Conservation (phyloP, 2,113 vertebrate species). For the Laticauda colubrina region DNA sequence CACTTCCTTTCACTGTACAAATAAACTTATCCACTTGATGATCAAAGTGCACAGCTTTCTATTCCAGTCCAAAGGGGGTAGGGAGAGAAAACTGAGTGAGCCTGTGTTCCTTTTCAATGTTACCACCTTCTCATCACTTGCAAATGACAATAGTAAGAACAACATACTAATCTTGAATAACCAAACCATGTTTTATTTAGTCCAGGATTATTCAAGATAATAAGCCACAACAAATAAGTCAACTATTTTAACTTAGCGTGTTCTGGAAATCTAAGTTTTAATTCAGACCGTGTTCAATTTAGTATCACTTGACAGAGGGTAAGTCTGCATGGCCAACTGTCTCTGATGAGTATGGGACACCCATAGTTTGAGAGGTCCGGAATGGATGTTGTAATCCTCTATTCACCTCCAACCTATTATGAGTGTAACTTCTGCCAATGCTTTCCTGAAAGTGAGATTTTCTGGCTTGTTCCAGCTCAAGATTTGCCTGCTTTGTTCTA, state of each 20-base stretch:
- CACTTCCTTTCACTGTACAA: slow-evolving; percentile 23
- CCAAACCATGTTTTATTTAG: neutral
- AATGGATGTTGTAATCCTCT: neutral
- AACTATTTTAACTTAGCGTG: neutral
- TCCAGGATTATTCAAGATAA: neutral
- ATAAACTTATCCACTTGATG: slow-evolving; percentile 32
- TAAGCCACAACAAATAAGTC: neutral
- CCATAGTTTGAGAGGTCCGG: neutral
- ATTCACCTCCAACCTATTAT: neutral
- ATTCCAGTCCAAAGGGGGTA: neutral
- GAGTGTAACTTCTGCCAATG: neutral
- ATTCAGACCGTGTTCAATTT: neutral
- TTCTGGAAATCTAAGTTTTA: neutral
- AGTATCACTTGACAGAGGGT: neutral
- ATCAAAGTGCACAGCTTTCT: neutral
- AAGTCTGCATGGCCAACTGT: neutral
- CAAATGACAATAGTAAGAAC: neutral
- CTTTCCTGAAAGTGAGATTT: neutral
- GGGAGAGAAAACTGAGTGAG: neutral
- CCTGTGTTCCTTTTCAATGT: neutral
- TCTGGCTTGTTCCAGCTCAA: neutral
- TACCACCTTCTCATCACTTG: neutral
- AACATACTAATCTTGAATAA: neutral
- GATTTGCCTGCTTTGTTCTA: neutral
- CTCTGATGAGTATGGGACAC: neutral